These are phyloP conservation scores for Aplodontia rufa DNA, from an alignment of 2,113 vertebrate genomes.

Conservation along the genomic window DNA sequence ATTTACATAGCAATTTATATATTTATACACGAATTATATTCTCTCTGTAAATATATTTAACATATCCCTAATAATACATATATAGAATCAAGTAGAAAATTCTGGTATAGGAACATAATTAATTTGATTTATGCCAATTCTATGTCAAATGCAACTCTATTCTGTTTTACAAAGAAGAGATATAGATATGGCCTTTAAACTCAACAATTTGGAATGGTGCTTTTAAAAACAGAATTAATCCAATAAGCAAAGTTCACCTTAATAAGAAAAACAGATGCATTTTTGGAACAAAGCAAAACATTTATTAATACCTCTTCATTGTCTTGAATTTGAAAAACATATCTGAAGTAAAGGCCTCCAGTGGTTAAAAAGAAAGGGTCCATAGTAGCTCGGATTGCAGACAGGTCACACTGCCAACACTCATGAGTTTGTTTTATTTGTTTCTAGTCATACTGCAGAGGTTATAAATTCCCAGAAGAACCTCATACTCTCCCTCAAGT, in stretches of 20 bases:
- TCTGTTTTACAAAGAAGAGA: constrained; percentile 16
- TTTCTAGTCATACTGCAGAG: not conserved
- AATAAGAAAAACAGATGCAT: constrained; percentile 38
- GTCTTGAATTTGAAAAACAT: constrained; percentile 47
- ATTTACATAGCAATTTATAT: not conserved
- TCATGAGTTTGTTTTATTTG: too few relatives aligned
- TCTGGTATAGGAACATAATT: constrained; percentile 19
- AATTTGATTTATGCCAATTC: constrained; percentile 22
- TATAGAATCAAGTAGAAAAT: constrained; percentile 21
- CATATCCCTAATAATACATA: not conserved
- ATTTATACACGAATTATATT: not conserved
- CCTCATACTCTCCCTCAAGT: not conserved
- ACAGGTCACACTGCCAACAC: not conserved
- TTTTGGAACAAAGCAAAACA: constrained; percentile 53
- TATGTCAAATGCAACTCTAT: not conserved
- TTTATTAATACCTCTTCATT: constrained; percentile 54
- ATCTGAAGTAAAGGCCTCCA: not conserved
- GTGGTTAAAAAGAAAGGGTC: not conserved
- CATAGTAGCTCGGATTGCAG: not conserved
- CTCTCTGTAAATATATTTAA: not conserved
- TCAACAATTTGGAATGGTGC: constrained; percentile 21
- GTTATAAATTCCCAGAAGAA: not conserved
- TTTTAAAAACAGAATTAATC: constrained; percentile 48
- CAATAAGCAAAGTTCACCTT: constrained; percentile 34
- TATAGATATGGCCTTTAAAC: constrained; percentile 12